These are phyloP conservation scores for Sciaenops ocellatus DNA, from an alignment of 2,797 vertebrate species.

Conservation along the genomic window DNA sequence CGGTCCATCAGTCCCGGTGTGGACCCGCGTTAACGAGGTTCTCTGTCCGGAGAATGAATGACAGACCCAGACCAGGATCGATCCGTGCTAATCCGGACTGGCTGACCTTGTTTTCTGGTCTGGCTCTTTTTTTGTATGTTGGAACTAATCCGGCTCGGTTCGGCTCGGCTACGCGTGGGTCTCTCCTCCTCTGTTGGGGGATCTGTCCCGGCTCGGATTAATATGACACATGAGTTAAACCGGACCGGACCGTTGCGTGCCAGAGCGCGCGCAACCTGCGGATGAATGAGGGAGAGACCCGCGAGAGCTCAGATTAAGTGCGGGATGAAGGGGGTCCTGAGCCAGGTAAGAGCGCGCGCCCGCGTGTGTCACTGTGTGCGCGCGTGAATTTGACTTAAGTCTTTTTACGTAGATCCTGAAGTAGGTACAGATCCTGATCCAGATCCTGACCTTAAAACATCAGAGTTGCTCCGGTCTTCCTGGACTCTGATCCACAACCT, in stretches of 20 bases:
- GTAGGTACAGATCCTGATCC: too few species aligned
- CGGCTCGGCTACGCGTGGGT: neutral
- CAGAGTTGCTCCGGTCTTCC: too few species aligned
- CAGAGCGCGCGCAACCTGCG: constrained; percentile 9
- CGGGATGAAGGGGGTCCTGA: constrained; percentile 48
- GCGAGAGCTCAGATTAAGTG: too few species aligned
- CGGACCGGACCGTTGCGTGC: constrained; percentile 29
- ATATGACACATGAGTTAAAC: constrained; percentile 13
- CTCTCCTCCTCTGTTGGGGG: neutral
- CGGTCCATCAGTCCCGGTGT: constrained; percentile 4
- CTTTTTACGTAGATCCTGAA: too few species aligned
- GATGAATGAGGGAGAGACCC: constrained; percentile 30
- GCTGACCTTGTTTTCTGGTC: neutral
- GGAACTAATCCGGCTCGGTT: neutral
- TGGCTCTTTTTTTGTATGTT: neutral
- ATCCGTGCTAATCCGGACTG: neutral
- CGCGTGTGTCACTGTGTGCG: too few species aligned
- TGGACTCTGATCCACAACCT: too few species aligned
- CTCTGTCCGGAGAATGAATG: neutral
- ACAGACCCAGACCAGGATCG: neutral
- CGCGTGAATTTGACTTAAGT: too few species aligned
- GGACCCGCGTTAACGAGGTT: neutral
- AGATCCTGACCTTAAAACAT: too few species aligned
- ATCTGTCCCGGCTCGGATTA: neutral
- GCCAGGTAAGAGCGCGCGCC: constrained; percentile 36